Evolutionary conservation across 2,113 vertebrate species (phyloP).

Genomic region (Crotalus helleri): DNA sequence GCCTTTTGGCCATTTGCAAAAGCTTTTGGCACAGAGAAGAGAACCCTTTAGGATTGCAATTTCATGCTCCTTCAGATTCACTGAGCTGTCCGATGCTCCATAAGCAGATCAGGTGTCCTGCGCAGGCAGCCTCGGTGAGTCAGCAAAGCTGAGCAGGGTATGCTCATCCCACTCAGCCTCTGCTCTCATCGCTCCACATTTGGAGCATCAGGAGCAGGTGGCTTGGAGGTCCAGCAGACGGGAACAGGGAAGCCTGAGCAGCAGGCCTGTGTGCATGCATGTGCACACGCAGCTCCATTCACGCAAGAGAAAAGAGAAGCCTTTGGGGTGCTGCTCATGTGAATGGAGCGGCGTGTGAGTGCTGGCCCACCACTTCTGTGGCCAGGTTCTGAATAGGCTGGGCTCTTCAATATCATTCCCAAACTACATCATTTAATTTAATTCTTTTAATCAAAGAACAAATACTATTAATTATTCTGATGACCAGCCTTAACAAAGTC

Average conservation of each 20-base stretch:
- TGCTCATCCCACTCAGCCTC: not conserved
- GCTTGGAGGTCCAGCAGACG: not conserved
- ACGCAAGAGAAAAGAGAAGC: not conserved
- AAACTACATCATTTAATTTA: not conserved
- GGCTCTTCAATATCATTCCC: not conserved
- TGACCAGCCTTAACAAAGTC: not conserved
- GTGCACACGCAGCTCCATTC: not conserved
- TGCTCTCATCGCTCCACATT: not conserved
- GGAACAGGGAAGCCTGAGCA: too few species aligned
- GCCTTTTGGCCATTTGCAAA: too few species aligned
- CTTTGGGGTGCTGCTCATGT: not conserved
- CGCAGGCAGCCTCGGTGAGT: too few species aligned
- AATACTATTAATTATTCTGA: not conserved
- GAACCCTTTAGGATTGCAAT: too few species aligned
- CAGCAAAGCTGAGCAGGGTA: not conserved
- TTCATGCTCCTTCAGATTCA: too few species aligned
- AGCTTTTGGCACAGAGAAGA: too few species aligned
- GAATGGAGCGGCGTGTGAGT: not conserved
- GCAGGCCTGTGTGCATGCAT: not conserved
- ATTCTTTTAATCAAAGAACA: not conserved
- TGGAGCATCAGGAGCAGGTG: not conserved
- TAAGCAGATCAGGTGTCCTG: too few species aligned
- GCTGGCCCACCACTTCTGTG: not conserved
- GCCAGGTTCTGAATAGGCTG: not conserved
- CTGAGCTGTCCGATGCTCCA: too few species aligned